Conservation (phyloP, 2,113 vertebrate species). For the Porphyrio hochstetteri region DNA sequence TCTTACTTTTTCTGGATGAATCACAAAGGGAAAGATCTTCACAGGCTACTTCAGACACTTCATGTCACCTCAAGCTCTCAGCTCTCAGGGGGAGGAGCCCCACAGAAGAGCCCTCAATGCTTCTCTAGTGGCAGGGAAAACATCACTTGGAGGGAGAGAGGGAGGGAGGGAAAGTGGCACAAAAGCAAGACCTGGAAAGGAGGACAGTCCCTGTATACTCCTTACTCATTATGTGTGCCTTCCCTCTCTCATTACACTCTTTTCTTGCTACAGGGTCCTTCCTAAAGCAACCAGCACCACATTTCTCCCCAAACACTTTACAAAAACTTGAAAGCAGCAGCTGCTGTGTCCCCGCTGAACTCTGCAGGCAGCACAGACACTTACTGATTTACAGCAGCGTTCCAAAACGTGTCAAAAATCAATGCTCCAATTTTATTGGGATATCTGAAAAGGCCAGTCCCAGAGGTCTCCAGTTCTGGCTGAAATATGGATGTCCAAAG, state of each 20-base stretch:
- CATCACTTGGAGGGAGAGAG: not conserved
- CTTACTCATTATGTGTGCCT: not conserved
- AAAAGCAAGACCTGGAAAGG: not conserved
- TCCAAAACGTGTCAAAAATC: not conserved
- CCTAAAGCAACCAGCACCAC: not conserved
- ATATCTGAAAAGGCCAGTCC: not conserved
- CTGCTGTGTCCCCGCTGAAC: rapidly evolving
- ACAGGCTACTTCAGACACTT: not conserved
- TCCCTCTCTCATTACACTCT: not conserved
- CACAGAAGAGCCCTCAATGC: not conserved
- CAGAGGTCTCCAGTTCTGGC: not conserved
- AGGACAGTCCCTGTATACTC: not conserved
- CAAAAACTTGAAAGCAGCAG: not conserved
- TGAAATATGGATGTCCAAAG: not conserved
- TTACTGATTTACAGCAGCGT: not conserved
- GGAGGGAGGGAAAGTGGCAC: not conserved
- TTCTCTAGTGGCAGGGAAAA: not conserved
- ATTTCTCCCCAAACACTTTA: not conserved
- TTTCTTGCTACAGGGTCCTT: not conserved
- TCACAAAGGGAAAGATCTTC: not conserved
- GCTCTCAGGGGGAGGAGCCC: not conserved
- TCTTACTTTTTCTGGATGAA: not conserved
- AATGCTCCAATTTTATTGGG: not conserved
- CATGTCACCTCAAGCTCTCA: not conserved
- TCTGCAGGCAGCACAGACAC: not conserved